Evolutionary conservation across 1,140 invertebrate species (phyloP).

Genomic region (Drosophila orena): DNA sequence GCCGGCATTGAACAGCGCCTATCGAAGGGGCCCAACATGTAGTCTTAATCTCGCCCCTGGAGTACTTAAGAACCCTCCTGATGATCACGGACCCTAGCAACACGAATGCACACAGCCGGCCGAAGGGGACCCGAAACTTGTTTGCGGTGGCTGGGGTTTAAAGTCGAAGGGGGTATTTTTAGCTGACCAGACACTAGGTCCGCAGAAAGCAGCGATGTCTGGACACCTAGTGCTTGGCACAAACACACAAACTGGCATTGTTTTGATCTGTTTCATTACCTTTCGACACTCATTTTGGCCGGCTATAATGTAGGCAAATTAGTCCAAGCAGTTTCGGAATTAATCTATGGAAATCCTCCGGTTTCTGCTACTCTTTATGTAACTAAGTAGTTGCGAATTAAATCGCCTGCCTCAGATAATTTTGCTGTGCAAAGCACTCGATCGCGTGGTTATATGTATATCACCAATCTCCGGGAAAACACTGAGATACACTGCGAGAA

Average conservation of each 20-base stretch:
- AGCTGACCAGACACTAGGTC: slow-evolving; percentile 47
- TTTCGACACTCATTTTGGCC: slow-evolving; percentile 67
- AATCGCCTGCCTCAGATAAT: slow-evolving; percentile 30
- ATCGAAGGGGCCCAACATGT: slow-evolving; percentile 3
- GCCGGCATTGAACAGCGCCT: slow-evolving; percentile 13
- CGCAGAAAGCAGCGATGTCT: slow-evolving; percentile 40
- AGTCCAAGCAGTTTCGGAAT: slow-evolving; percentile 41
- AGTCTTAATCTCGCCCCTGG: slow-evolving; percentile 15
- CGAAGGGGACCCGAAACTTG: slow-evolving; percentile 17
- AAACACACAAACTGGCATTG: neutral
- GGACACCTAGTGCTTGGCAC: slow-evolving; percentile 18
- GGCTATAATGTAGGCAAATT: slow-evolving; percentile 52
- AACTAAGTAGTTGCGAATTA: slow-evolving; percentile 42
- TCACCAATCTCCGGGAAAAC: slow-evolving; percentile 5
- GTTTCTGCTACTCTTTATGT: slow-evolving; percentile 32
- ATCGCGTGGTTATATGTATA: slow-evolving; percentile 13
- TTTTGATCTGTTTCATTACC: slow-evolving; percentile 53
- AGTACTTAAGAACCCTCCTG: slow-evolving; percentile 11
- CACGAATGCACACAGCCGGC: slow-evolving; percentile 11
- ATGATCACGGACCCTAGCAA: slow-evolving; percentile 34
- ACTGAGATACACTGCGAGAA: slow-evolving; percentile 10
- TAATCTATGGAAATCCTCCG: slow-evolving; percentile 36
- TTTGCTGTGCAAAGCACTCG: slow-evolving; percentile 27
- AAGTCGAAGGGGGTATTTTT: slow-evolving; percentile 49
- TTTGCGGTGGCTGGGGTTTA: slow-evolving; percentile 25